These are phyloP conservation scores for Micromesistius poutassou DNA, from an alignment of 2,797 vertebrate genomes.

Conservation along the genomic window DNA sequence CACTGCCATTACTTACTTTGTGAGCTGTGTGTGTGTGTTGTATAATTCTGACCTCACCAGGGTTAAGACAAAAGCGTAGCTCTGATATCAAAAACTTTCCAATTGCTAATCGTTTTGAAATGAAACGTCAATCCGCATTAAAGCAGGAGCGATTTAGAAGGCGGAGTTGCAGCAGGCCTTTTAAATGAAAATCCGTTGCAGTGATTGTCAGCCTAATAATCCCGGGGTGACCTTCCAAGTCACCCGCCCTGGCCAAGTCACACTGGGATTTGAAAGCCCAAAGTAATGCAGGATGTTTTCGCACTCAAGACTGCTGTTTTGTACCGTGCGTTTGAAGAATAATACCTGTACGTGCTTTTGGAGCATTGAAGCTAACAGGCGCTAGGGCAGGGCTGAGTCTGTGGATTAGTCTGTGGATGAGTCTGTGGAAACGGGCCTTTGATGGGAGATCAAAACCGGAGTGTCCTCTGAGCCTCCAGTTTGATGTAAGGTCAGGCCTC, in stretches of 20 bases:
- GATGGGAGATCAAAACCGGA: constrained; percentile 26
- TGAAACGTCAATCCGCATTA: not conserved
- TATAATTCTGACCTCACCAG: not conserved
- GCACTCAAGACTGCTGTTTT: not conserved
- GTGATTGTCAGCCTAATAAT: not conserved
- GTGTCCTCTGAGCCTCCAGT: constrained; percentile 18
- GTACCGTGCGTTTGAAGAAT: not conserved
- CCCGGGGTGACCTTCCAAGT: not conserved
- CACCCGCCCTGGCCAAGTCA: not conserved
- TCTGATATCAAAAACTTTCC: not conserved
- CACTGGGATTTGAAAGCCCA: not conserved
- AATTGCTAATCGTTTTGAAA: not conserved
- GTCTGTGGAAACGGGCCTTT: constrained; percentile 23
- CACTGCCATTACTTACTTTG: constrained; percentile 67
- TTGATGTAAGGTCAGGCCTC: constrained; percentile 31
- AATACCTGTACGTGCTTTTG: not conserved
- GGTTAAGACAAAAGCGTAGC: not conserved
- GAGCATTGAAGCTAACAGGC: not conserved
- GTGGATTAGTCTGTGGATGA: no score
- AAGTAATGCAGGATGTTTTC: not conserved
- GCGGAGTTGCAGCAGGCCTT: not conserved
- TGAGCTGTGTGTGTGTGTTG: constrained; percentile 20
- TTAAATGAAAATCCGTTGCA: not conserved
- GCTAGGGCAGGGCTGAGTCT: not conserved
- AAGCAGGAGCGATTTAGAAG: not conserved